Conservation (phyloP, 2,113 vertebrate genomes). For the Pseudois nayaur region DNA sequence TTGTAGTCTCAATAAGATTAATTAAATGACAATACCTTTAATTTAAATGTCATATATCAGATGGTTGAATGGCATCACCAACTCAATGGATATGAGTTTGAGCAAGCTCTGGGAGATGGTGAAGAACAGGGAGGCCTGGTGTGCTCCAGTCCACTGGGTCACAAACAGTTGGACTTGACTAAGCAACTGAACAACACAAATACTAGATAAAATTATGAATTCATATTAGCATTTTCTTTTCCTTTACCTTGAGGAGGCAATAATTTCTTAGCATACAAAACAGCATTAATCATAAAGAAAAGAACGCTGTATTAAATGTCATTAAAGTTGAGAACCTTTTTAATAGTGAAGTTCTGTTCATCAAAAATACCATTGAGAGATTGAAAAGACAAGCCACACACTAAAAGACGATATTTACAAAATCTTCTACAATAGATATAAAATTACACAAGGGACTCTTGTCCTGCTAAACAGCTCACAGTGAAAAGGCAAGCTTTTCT, state of each 20-base stretch:
- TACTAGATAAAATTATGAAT: neutral
- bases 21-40: neutral
- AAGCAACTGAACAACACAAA: neutral
- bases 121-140: neutral
- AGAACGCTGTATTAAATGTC: neutral
- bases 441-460: neutral
- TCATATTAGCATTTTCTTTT: neutral
- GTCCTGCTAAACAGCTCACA: neutral
- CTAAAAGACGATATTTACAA: neutral
- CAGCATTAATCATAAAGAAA: neutral
- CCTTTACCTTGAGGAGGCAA: neutral
- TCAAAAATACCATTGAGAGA: neutral
- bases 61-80: neutral
- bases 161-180: neutral
- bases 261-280: neutral
- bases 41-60: neutral
- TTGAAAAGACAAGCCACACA: neutral
- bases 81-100: neutral
- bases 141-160: neutral
- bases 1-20: neutral
- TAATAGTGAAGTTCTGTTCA: neutral
- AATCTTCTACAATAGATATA: neutral
- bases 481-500: neutral
- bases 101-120: neutral
- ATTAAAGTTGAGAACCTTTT: neutral